phyloP scores from a whole-genome alignment of 2,113 vertebrate species.

The Eudyptes chrysolophus region DNA sequence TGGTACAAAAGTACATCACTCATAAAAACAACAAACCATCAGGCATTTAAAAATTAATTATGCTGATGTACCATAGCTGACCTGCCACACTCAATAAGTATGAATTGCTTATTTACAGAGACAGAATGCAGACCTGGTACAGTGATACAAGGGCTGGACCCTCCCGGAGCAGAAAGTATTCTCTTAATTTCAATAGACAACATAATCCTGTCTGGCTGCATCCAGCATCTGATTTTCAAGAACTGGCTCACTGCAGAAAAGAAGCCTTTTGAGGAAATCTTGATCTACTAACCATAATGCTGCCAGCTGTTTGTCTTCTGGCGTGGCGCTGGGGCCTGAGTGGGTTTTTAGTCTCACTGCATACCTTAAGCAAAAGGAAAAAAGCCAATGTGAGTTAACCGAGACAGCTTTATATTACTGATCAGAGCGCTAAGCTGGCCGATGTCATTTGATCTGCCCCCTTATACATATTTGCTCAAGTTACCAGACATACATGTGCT shows the following conservation, averaged over 20 bases:
- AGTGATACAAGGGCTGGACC: not conserved
- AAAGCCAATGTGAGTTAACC: not conserved
- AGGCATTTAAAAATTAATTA: slow-evolving; percentile 51
- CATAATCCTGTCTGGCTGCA: not conserved
- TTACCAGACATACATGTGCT: not conserved
- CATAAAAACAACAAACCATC: slow-evolving; percentile 50
- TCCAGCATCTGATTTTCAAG: not conserved
- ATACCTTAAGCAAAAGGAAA: slow-evolving; percentile 80
- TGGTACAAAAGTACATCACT: slow-evolving; percentile 29
- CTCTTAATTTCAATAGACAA: not conserved
- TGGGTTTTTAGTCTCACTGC: slow-evolving; percentile 98
- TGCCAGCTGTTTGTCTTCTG: slow-evolving; percentile 95
- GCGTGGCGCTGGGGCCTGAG: slow-evolving; percentile 85
- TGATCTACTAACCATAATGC: slow-evolving; percentile 88
- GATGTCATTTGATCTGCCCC: not conserved
- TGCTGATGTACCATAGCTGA: not conserved
- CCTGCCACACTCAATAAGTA: not conserved
- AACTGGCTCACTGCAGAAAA: not conserved
- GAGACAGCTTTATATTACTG: not conserved
- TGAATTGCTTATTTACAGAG: slow-evolving; percentile 30
- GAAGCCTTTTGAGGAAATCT: not conserved
- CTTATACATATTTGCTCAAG: not conserved
- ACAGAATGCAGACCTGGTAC: not conserved
- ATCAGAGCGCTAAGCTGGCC: not conserved
- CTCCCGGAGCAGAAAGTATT: not conserved